Percentiles rank a stretch among this genome's conserved stretches.
phyloP scores from a whole-genome alignment of 2,888 invertebrate species.

The Carpatolechia fugitivella region DNA sequence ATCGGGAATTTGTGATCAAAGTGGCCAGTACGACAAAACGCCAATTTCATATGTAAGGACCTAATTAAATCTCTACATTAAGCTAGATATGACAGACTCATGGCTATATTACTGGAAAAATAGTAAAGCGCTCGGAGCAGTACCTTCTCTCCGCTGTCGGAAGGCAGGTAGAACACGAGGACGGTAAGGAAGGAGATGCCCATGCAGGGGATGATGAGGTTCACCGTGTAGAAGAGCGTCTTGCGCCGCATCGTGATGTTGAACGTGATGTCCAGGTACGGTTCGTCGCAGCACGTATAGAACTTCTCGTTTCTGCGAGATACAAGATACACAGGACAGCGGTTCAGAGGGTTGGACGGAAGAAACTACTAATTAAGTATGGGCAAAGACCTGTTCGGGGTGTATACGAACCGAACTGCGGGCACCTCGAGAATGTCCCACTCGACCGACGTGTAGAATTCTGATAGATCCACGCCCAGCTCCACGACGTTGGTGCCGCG shows the following conservation, averaged over 20 bases:
- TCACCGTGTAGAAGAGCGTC: slow-evolving; percentile 97
- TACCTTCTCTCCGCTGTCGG: slow-evolving; percentile 96
- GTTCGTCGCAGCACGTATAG: slow-evolving; percentile 98
- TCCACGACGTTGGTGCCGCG: slow-evolving; percentile 93
- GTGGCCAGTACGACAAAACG: no score
- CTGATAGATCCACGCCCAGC: slow-evolving; percentile 96
- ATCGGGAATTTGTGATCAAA: no score
- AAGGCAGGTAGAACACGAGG: slow-evolving; percentile 97
- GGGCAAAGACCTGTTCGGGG: background rate
- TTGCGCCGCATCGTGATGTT: slow-evolving; percentile 98
- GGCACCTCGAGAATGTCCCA: slow-evolving; percentile 99
- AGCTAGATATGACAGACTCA: no score
- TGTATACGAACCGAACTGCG: slow-evolving; percentile 84
- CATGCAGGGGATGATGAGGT: slow-evolving; percentile 98
- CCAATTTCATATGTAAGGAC: no score
- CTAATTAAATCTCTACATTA: no score
- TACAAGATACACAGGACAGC: background rate
- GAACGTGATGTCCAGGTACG: slow-evolving; percentile 97
- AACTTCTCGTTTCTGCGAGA: slow-evolving; percentile 90
- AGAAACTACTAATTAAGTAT: no score
- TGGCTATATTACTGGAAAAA: no score
- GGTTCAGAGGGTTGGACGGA: background rate
- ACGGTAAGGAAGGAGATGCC: slow-evolving; percentile 98
- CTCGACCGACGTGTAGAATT: slow-evolving; percentile 99
- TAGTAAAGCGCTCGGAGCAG: no score